phyloP scores from a whole-genome alignment of 2,888 invertebrate species.

The Acrocyrtus sp. region DNA sequence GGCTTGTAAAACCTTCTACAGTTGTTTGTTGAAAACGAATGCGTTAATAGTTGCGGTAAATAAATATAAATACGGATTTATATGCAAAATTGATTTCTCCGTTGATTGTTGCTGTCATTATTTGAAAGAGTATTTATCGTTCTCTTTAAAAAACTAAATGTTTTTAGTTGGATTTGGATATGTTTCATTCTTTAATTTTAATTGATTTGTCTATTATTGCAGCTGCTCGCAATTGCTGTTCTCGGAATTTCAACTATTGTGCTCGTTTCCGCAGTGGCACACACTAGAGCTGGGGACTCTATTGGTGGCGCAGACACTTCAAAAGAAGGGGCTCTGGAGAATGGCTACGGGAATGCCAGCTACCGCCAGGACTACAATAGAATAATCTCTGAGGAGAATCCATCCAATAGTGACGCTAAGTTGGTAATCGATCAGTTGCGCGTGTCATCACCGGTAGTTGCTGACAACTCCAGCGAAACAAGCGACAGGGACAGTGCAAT shows the following conservation, averaged over 20 bases:
- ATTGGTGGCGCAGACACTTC: not conserved
- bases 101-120: not conserved
- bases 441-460: not conserved
- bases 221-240: slow-evolving; percentile 21
- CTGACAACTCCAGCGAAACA: too few species aligned
- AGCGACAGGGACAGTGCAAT: too few species aligned
- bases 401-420: not conserved
- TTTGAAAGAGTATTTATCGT: not conserved
- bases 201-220: not conserved
- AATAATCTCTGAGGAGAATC: too few species aligned
- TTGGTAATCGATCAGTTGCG: not conserved
- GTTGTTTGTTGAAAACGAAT: slow-evolving; percentile 22
- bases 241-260: slow-evolving; percentile 10
- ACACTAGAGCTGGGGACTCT: not conserved
- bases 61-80: not conserved
- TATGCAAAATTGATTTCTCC: not conserved
- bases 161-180: not conserved
- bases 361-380: not conserved
- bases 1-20: too few species aligned
- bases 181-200: not conserved
- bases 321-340: not conserved
- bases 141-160: not conserved
- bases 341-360: not conserved
- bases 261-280: slow-evolving; percentile 16
- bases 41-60: slow-evolving; percentile 25